phyloP scores from a whole-genome alignment of 2,113 vertebrate species.

The Malurus alboscapulatus region DNA sequence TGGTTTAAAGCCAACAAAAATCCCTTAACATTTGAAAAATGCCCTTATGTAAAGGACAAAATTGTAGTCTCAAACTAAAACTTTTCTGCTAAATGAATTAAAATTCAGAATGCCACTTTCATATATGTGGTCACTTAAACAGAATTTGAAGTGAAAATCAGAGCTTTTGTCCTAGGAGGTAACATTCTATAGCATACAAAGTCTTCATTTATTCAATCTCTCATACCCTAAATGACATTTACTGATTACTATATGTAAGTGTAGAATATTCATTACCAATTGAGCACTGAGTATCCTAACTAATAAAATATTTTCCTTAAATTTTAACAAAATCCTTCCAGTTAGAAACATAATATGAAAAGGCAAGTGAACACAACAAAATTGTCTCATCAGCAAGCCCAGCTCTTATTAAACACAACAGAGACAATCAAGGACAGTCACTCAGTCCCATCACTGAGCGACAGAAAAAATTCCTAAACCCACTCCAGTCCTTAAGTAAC shows the following conservation, averaged over 20 bases:
- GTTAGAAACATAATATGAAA: not conserved
- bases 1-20: not conserved
- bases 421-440: not conserved
- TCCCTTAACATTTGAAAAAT: not conserved
- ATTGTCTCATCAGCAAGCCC: not conserved
- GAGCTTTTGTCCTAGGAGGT: not conserved
- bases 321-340: not conserved
- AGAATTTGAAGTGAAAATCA: not conserved
- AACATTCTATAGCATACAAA: not conserved
- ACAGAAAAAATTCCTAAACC: not conserved
- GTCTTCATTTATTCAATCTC: not conserved
- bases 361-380: not conserved
- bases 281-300: not conserved
- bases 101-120: not conserved
- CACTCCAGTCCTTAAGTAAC: not conserved
- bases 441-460: rapidly evolving
- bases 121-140: not conserved
- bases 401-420: not conserved
- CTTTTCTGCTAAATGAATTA: not conserved
- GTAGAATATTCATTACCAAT: not conserved
- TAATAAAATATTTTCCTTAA: not conserved
- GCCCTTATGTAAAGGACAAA: not conserved
- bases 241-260: not conserved
- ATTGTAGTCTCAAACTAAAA: not conserved
- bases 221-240: not conserved